These are phyloP conservation scores for Oscheius sp. DNA, from an alignment of 2,888 invertebrate genomes.

Conservation along the genomic window DNA sequence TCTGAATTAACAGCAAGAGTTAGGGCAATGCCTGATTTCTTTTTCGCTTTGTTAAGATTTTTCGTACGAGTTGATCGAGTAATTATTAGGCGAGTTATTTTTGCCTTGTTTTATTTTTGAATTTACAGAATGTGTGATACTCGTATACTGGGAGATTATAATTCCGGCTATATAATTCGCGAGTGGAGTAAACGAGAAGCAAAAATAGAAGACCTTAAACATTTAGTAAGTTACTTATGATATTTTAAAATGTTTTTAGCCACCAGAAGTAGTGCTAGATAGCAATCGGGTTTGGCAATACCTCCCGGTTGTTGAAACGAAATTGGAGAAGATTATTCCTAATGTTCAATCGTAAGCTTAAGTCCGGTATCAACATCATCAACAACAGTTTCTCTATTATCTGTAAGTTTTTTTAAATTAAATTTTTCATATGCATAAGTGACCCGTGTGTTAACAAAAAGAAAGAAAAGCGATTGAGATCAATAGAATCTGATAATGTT, in stretches of 20 bases:
- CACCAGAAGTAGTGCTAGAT: constrained; percentile 35
- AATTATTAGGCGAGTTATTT: constrained; percentile 75
- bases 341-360: background rate
- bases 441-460: background rate
- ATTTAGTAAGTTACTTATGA: constrained; percentile 29
- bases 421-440: background rate
- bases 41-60: constrained; percentile 87
- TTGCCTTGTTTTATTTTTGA: constrained; percentile 70
- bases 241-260: constrained; percentile 7
- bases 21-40: constrained; percentile 92
- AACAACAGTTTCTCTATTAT: background rate
- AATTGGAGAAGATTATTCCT: constrained; percentile 16
- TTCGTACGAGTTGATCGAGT: constrained; percentile 94
- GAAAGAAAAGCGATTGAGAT: constrained; percentile 29
- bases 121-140: constrained; percentile 57
- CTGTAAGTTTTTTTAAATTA: background rate
- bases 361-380: no score
- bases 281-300: constrained; percentile 47
- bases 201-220: constrained; percentile 38
- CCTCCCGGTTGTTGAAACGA: constrained; percentile 43
- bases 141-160: constrained; percentile 54
- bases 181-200: constrained; percentile 65
- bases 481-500: constrained; percentile 65
- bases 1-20: constrained; percentile 79
- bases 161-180: constrained; percentile 45